Percentiles rank a stretch among this genome's conserved stretches.
Conservation (phyloP, 1,140 invertebrate genomes). For the Anoplophora glabripennis region DNA sequence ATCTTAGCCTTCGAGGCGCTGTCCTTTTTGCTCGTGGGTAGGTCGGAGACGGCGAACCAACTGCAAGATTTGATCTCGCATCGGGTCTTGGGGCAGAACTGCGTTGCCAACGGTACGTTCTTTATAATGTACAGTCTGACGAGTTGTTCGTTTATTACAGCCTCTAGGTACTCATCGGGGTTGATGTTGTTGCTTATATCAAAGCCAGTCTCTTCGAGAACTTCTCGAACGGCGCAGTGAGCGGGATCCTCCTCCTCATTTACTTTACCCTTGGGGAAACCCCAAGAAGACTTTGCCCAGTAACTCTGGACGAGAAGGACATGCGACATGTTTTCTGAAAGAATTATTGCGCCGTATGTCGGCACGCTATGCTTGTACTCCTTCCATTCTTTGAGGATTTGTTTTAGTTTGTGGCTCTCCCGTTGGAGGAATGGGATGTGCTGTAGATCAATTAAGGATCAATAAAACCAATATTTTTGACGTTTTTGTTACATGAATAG, state of each 20-base stretch:
- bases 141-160: constrained; percentile 83
- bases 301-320: constrained; percentile 92
- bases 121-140: constrained; percentile 87
- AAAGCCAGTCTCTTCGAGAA: constrained; percentile 94
- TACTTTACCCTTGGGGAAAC: constrained; percentile 98
- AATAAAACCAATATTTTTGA: neutral
- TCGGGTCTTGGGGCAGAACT: constrained; percentile 86
- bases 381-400: constrained; percentile 85
- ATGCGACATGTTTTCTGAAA: constrained; percentile 80
- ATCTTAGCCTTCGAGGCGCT: constrained; percentile 77
- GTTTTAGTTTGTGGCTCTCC: constrained; percentile 70
- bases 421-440: constrained; percentile 83
- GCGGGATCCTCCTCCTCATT: constrained; percentile 90
- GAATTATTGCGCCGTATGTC: constrained; percentile 92
- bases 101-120: constrained; percentile 78
- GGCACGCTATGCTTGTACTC: constrained; percentile 93
- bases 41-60: constrained; percentile 86
- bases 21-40: constrained; percentile 86
- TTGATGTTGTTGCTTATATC: constrained; percentile 81
- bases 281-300: constrained; percentile 90
- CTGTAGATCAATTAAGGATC: constrained; percentile 52
- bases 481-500: neutral
- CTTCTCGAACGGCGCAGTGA: constrained; percentile 90
- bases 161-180: constrained; percentile 83
- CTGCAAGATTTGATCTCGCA: constrained; percentile 93